Evolutionary conservation across 2,888 invertebrate species (phyloP).

Genomic region (Deilephila porcellus): DNA sequence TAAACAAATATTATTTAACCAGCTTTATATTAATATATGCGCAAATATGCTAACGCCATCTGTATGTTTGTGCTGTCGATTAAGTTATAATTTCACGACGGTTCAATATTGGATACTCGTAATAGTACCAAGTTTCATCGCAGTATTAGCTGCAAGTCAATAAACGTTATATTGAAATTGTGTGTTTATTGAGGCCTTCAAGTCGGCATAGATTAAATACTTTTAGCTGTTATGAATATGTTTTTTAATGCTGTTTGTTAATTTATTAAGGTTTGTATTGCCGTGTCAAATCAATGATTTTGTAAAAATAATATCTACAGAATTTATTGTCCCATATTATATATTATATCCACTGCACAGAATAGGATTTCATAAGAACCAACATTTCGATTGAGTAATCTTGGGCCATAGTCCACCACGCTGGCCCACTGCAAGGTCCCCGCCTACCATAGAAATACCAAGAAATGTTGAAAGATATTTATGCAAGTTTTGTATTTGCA

Average conservation of each 20-base stretch:
- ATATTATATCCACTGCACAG: too few relatives aligned
- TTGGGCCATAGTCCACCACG: too few relatives aligned
- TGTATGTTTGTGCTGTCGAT: slow-evolving; percentile 16
- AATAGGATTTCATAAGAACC: too few relatives aligned
- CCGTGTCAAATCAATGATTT: too few relatives aligned
- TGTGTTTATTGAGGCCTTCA: not conserved
- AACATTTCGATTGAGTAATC: too few relatives aligned
- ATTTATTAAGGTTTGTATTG: too few relatives aligned
- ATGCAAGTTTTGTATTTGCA: too few relatives aligned
- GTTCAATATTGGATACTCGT: slow-evolving; percentile 26
- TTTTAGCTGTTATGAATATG: not conserved
- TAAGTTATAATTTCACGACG: slow-evolving; percentile 19
- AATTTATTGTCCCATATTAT: too few relatives aligned
- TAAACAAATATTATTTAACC: not conserved
- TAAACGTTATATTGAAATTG: slow-evolving; percentile 8
- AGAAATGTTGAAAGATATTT: too few relatives aligned
- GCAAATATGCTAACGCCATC: slow-evolving; percentile 1
- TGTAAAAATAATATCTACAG: too few relatives aligned
- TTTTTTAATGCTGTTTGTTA: not conserved
- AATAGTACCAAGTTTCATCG: not conserved
- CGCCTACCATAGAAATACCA: too few relatives aligned
- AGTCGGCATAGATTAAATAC: not conserved
- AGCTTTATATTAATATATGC: not conserved
- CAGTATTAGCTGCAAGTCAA: not conserved
- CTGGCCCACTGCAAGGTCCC: too few relatives aligned